Evolutionary conservation across 1,140 invertebrate genomes (phyloP), one percentile per base, ranked within the genome.

Genomic region (Procambarus virginalis): DNA sequence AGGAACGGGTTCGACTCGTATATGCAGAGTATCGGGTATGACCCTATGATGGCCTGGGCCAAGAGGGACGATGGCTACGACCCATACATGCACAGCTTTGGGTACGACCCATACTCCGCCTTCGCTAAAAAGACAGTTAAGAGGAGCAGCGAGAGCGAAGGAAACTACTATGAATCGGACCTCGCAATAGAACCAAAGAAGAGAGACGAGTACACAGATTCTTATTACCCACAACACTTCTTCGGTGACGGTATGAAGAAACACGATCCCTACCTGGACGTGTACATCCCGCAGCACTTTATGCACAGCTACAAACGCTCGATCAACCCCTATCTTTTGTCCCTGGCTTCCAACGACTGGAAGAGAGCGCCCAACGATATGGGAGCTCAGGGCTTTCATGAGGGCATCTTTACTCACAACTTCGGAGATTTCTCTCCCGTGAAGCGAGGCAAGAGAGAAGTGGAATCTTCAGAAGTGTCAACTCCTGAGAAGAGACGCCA

Each of bases 361-460:
- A 92, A 92, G 75, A 82, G 92, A 58, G 90, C 92, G 2, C 92
- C 92, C 0, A 92, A 88, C 75, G 92, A 91, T 45, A 92, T 92
- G 92, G 94, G 89, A 89, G 93, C 94, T 6, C 91, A 94, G 91
- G 94, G 94, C 12, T 95, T 95, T 89, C 94, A 95, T 81, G 94
- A 94, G 91, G 94, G 94, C 12, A 93, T 95, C 55, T 95, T 95
- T 88, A 94, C 94, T 90, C 91, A 94, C 77, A 93, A 94, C 20
- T 94, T 94, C 81, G 94, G 94, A n/a, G 93, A 94, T 77, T 94
- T 94, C 90, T 93, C 94, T 9, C 93, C 94, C 0, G 93, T 94
- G 91, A 94, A 94, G 84, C 93, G 92, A 77, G 78, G 93, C 83
- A 93, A 93, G 48, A 94, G 94, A 6, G 94, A 94, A 90, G 94